These are phyloP conservation scores for Tholera decimalis DNA, from an alignment of 2,888 invertebrate species.

Conservation along the genomic window DNA sequence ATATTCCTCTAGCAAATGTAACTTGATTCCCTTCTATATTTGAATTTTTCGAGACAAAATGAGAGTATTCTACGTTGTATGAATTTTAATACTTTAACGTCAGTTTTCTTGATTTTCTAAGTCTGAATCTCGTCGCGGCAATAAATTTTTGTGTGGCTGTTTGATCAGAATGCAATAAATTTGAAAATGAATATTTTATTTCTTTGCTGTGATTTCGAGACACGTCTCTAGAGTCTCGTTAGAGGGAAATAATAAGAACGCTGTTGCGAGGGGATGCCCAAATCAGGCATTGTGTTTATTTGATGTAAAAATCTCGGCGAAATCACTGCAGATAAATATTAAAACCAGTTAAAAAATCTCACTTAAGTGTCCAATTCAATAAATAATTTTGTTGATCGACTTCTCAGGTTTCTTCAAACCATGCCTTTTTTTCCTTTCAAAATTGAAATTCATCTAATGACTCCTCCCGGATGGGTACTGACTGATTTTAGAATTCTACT, in stretches of 20 bases:
- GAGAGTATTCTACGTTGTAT: conserved; percentile 54
- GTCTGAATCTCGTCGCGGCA: conserved; percentile 18
- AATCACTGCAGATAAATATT: conserved; percentile 3
- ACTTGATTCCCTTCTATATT: conserved; percentile 52
- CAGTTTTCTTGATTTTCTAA: conserved; percentile 46
- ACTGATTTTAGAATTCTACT: too few relatives aligned
- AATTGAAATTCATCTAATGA: too few relatives aligned
- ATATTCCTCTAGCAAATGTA: conserved; percentile 57
- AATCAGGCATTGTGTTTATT: conserved; percentile 14
- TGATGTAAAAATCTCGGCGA: not conserved
- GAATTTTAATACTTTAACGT: conserved; percentile 57
- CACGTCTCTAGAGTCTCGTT: conserved; percentile 34
- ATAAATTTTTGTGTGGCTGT: conserved; percentile 29
- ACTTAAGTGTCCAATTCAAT: not conserved
- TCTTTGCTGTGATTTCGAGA: conserved; percentile 24
- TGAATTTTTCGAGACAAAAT: conserved; percentile 56
- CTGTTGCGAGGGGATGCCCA: not conserved
- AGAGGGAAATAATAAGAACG: conserved; percentile 8
- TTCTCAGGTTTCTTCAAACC: too few relatives aligned
- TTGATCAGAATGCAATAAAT: conserved; percentile 49
- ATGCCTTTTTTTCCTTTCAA: too few relatives aligned
- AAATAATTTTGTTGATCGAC: not conserved
- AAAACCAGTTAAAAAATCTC: not conserved
- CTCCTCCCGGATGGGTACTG: too few relatives aligned
- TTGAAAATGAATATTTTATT: conserved; percentile 46